Evolutionary conservation across 2,113 vertebrate species (phyloP).

Genomic region (Oenanthe oenanthe): DNA sequence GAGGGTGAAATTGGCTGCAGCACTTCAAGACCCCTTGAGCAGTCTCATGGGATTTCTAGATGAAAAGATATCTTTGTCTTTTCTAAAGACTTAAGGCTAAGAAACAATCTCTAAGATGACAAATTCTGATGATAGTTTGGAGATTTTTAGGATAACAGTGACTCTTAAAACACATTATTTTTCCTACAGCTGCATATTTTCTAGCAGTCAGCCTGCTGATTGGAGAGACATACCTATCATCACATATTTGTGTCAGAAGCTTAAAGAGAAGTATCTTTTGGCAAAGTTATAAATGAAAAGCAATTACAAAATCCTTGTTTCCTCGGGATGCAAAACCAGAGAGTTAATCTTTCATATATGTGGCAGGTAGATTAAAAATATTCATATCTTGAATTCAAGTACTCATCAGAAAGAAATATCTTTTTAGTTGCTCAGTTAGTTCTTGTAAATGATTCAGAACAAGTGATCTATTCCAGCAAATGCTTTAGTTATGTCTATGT

Average conservation of each 20-base stretch:
- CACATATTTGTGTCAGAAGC: neutral
- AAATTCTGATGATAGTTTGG: neutral
- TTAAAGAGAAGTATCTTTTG: neutral
- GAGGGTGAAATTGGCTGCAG: neutral
- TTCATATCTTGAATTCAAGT: neutral
- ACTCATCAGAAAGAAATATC: neutral
- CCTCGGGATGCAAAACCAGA: neutral
- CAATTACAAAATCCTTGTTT: neutral
- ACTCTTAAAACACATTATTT: neutral
- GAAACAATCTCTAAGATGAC: neutral
- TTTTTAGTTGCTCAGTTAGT: neutral
- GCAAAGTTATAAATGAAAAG: neutral
- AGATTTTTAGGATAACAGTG: neutral
- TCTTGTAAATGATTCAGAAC: neutral
- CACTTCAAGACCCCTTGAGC: neutral
- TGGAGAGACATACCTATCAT: neutral
- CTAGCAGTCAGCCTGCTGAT: neutral
- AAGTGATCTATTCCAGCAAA: neutral
- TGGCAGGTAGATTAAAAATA: neutral
- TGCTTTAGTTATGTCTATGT: neutral
- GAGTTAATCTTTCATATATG: neutral
- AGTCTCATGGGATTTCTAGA: neutral
- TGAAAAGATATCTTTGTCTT: neutral
- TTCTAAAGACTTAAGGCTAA: neutral
- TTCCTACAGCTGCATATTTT: neutral